Conservation (phyloP, 2,888 invertebrate genomes). For the Nymphalis urticae region DNA sequence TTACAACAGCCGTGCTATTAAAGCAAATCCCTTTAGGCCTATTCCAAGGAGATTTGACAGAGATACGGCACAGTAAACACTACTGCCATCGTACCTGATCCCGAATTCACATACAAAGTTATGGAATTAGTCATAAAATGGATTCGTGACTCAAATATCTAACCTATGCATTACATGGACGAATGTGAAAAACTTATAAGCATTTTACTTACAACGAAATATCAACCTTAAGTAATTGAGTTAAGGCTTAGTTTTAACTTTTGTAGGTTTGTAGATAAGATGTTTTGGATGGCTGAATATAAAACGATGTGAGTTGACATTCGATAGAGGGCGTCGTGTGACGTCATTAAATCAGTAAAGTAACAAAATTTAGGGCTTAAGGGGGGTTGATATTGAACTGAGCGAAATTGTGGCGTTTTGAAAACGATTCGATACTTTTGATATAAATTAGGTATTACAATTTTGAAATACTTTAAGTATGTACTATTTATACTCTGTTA, state of each 20-base stretch:
- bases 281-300: slow-evolving; percentile 30
- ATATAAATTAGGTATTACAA: not conserved
- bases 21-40: slow-evolving; percentile 66
- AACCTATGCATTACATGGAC: slow-evolving; percentile 65
- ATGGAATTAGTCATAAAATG: slow-evolving; percentile 82
- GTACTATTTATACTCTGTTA: not conserved
- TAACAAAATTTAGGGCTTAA: slow-evolving; percentile 74
- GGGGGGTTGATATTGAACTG: slow-evolving; percentile 59
- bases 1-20: slow-evolving; percentile 48
- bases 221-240: not conserved
- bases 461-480: not conserved
- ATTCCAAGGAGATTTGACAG: slow-evolving; percentile 51
- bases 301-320: slow-evolving; percentile 75
- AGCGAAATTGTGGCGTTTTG: slow-evolving; percentile 31
- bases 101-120: slow-evolving; percentile 81
- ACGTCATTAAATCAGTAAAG: slow-evolving; percentile 80
- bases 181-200: slow-evolving; percentile 39
- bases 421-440: not conserved
- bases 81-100: slow-evolving; percentile 70
- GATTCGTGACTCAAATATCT: slow-evolving; percentile 81
- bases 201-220: slow-evolving; percentile 23
- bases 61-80: slow-evolving; percentile 70
- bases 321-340: slow-evolving; percentile 78
- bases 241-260: slow-evolving; percentile 39
- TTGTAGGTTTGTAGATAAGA: slow-evolving; percentile 23